Base-by-base conservation (phyloP, 2,797 vertebrate species). In the Pangasius larnaudii region DNA sequence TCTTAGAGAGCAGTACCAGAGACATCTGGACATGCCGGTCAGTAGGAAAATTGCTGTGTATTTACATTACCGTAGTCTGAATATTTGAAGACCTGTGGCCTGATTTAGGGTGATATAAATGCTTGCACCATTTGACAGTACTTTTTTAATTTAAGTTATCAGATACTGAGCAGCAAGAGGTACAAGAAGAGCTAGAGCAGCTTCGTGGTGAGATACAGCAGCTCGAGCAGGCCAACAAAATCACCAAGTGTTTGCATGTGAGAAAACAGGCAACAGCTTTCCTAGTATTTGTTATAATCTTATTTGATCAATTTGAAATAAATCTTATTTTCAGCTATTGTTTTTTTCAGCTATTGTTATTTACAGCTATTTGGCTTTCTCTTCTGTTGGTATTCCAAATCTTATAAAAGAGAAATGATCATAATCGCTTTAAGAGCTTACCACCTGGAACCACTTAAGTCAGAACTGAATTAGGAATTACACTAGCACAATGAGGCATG, bases 81-180 rank as follows among this genome's bases (percentile, higher is more conserved):
- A 39, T 6, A 81, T 81, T 5, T 81, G 24, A 65, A 61, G 18
- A 51, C 24, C 2, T 84, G 11, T 51, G 10, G 8, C 0, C 5
- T 14, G 5, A 46, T 58, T 42, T 58, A 59, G 84, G 33, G 1
- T 74, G 16, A 74, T 30, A 19, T n/a, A 58, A 39, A 22, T 75
- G 9, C 9, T 61, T 85, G 14, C 14, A 58, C 16, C 19, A 80
- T 39, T 58, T 58, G 19, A 58, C 30, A 36, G 19, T 33, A 59
- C 11, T 22, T 59, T 59, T 56, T 83, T 27, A 6, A 6, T 80
- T 67, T 30, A 90, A 97, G 97, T 90, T 94, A 89, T 92, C 92
- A 86, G 89, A 94, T 85, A 93, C 94, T 88, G 94, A 95, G 82
- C 95, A 95, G 90, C 93, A 92, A 2, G 93, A 95, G 88, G 94